These are phyloP conservation scores for Sebastes kiyomatsui DNA, from an alignment of 2,797 vertebrate genomes.

Conservation along the genomic window DNA sequence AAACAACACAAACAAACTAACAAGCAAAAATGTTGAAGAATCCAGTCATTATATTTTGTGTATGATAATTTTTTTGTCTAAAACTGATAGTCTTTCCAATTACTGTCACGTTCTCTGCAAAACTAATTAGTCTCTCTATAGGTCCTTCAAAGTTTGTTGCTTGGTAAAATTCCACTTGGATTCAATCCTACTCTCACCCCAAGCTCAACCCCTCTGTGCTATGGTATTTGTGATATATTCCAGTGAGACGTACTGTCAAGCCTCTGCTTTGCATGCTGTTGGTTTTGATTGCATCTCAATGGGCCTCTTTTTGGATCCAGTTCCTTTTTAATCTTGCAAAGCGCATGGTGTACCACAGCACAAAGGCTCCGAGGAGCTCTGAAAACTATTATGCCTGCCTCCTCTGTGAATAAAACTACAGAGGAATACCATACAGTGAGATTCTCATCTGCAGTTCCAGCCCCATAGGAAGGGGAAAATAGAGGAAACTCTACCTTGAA, in stretches of 20 bases:
- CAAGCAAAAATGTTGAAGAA: background rate
- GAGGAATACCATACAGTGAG: slow-evolving; percentile 34
- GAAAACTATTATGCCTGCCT: slow-evolving; percentile 32
- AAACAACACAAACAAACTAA: slow-evolving; percentile 10
- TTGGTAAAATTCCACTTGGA: slow-evolving; percentile 60
- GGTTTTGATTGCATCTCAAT: slow-evolving; percentile 69
- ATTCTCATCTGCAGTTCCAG: background rate
- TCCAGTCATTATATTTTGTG: background rate
- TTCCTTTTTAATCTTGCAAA: slow-evolving; percentile 57
- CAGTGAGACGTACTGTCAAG: slow-evolving; percentile 56
- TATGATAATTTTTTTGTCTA: slow-evolving; percentile 9
- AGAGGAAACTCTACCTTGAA: slow-evolving; percentile 6
- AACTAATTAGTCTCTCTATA: slow-evolving; percentile 54
- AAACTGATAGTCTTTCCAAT: slow-evolving; percentile 64
- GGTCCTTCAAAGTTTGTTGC: slow-evolving; percentile 53
- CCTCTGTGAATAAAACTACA: slow-evolving; percentile 33
- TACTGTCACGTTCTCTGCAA: slow-evolving; percentile 29
- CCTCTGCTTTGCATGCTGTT: slow-evolving; percentile 46
- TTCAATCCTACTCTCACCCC: slow-evolving; percentile 34
- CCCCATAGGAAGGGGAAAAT: slow-evolving; percentile 4
- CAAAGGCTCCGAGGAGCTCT: slow-evolving; percentile 27
- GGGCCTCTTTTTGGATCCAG: slow-evolving; percentile 54
- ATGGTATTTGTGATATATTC: slow-evolving; percentile 50
- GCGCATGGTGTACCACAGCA: slow-evolving; percentile 13
- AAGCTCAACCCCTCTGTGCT: slow-evolving; percentile 19